phyloP scores from a whole-genome alignment of 2,113 vertebrate genomes.

The Neofelis nebulosa region DNA sequence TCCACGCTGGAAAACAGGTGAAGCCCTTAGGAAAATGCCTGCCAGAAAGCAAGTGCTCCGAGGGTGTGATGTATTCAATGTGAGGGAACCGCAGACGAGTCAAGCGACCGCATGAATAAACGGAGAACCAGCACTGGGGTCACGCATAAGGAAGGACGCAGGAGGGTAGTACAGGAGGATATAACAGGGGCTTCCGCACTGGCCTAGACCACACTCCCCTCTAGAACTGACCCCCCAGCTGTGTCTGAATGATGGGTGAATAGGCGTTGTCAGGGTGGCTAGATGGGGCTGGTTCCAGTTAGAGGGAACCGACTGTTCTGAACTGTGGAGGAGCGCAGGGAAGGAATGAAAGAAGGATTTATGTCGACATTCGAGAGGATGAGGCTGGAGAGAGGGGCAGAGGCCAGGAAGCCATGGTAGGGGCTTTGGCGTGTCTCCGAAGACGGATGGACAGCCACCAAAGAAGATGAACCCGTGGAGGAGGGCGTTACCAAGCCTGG shows the following conservation, averaged over 20 bases:
- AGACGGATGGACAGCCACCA: accelerated
- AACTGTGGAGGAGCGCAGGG: neutral
- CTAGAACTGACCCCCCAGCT: neutral
- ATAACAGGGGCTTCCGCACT: neutral
- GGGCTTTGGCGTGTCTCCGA: neutral
- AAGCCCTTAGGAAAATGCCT: neutral
- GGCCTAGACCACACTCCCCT: neutral
- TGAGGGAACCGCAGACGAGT: neutral
- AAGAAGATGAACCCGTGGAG: no score
- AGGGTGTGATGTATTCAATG: neutral
- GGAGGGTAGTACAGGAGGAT: no score
- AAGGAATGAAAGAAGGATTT: neutral
- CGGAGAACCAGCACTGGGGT: neutral
- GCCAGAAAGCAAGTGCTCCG: neutral
- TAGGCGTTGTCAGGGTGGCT: neutral
- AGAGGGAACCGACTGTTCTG: neutral
- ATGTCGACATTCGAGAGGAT: neutral
- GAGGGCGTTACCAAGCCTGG: neutral
- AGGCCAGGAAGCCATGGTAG: neutral
- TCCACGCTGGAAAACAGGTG: neutral
- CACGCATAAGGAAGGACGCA: neutral
- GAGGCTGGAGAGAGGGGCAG: neutral
- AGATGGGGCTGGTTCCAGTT: neutral
- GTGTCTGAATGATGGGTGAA: neutral
- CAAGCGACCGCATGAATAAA: neutral